Evolutionary conservation across 92 coral and sea anemone species (phyloP).

Genomic region (Porites cylindrica): DNA sequence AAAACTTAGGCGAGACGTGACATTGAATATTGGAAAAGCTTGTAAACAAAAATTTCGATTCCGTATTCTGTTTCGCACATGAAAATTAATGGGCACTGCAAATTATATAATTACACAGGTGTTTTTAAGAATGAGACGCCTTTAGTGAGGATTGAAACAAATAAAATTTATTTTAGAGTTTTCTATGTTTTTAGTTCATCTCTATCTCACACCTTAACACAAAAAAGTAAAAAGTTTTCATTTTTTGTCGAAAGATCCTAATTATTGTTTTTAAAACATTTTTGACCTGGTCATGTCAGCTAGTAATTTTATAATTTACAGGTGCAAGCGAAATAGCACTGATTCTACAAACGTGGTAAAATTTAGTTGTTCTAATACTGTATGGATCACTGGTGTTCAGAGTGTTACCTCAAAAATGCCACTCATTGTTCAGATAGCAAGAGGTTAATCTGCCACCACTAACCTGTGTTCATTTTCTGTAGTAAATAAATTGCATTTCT

Average conservation of each 20-base stretch:
- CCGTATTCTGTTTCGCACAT: constrained; percentile 5
- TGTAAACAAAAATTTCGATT: constrained; percentile 32
- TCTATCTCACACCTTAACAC: neutral
- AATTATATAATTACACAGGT: constrained; percentile 1
- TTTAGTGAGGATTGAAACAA: neutral
- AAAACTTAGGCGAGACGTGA: neutral
- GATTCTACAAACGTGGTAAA: neutral
- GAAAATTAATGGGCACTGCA: constrained; percentile 20
- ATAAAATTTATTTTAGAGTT: neutral
- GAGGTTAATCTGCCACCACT: neutral
- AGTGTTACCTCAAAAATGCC: neutral
- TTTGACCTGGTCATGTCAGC: no score
- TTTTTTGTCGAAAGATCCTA: neutral
- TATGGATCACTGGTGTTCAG: neutral
- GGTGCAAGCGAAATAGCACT: neutral
- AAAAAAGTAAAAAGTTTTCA: neutral
- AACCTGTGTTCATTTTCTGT: neutral
- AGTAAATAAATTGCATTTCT: neutral
- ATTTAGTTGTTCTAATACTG: neutral
- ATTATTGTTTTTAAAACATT: no score
- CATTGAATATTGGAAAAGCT: constrained; percentile 8
- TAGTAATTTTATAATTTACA: no score
- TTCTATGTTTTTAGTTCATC: neutral
- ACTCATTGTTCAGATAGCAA: neutral
- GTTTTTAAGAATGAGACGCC: constrained; percentile 5